Base-by-base conservation (phyloP, 1,140 invertebrate species). In the Trachymyrmex septentrionalis region DNA sequence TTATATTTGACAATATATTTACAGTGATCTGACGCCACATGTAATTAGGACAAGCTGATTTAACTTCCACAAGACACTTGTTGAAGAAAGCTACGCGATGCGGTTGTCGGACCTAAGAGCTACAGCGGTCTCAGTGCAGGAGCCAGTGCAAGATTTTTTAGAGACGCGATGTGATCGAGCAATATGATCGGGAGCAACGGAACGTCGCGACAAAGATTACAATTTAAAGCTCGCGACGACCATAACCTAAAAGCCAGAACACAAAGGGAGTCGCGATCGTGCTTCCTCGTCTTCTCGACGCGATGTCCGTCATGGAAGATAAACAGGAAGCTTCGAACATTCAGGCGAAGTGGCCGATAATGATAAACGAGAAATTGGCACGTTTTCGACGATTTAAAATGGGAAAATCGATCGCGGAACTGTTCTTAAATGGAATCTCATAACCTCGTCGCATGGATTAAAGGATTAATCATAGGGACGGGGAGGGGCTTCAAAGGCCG, bases 201-300 rank as follows among this genome's bases (percentile, higher is more conserved):
- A 9, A 4, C 19, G 6, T 75, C 48, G 55, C 69, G 3, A 55
- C 34, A 59, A 3, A 4, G 24, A n/a, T n/a, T 27, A 38, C 24
- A 44, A 55, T 78, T 89, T 48, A 34, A 82, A 69, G 44, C 27
- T 38, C 48, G 19, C 12, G 44, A 16, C 12, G 64, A 50, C 69
- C 72, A 90, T 91, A 91, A 91, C 90, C 90, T 90, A 88, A 69
- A 90, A 91, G 2, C 53, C 5, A 61, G 48, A 27, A 59, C 61
- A 84, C 38, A 73, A 85, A 86, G 64, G n/a, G 27, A 66, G 50
- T 14, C 34, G 69, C 38, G n/a, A 53, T 14, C 34, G 24, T 21
- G 27, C 7, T 21, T 48, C 3, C 21, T 59, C 38, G 67, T 3
- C 38, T 48, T 12, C 30, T 16, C 12, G 6, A 38, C 3, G 5